Conservation (phyloP, 2,888 invertebrate genomes). For the Lymantria dispar region DNA sequence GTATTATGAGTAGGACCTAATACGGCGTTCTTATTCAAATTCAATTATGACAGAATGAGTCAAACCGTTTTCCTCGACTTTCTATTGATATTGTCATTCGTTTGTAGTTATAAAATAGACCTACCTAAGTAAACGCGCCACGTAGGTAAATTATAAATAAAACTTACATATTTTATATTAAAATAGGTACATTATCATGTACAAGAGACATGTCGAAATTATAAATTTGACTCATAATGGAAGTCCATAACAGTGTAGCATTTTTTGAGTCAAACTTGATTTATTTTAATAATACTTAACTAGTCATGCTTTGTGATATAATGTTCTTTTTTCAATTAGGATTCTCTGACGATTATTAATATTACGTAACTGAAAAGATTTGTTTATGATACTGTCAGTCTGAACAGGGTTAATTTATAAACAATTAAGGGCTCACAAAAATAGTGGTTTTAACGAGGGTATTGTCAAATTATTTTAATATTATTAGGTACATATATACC, state of each 20-base stretch:
- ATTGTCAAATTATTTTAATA: constrained; percentile 33
- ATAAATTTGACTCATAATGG: constrained; percentile 26
- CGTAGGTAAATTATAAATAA: constrained; percentile 43
- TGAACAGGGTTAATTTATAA: constrained; percentile 10
- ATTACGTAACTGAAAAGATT: no score
- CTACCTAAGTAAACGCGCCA: constrained; percentile 35
- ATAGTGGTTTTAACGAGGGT: constrained; percentile 12
- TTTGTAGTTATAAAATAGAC: constrained; percentile 45
- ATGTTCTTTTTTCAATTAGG: constrained; percentile 11
- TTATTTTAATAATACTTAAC: constrained; percentile 17
- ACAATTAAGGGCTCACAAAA: constrained; percentile 12
- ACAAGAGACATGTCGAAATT: constrained; percentile 37
- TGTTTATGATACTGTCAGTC: constrained; percentile 2
- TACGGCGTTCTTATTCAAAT: no score
- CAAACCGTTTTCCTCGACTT: constrained; percentile 32
- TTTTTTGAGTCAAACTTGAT: constrained; percentile 18
- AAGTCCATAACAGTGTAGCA: constrained; percentile 36
- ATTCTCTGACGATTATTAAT: constrained; percentile 6
- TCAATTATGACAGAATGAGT: not conserved
- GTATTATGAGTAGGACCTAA: no score
- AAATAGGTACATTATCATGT: constrained; percentile 24
- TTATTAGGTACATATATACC: constrained; percentile 33
- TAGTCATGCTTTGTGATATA: constrained; percentile 14
- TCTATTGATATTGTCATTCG: constrained; percentile 42
- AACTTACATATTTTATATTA: constrained; percentile 45